Percentiles rank a stretch among this genome's conserved stretches.
These are phyloP conservation scores for Pristis pectinata DNA, from an alignment of 2,797 vertebrate species.

Conservation along the genomic window DNA sequence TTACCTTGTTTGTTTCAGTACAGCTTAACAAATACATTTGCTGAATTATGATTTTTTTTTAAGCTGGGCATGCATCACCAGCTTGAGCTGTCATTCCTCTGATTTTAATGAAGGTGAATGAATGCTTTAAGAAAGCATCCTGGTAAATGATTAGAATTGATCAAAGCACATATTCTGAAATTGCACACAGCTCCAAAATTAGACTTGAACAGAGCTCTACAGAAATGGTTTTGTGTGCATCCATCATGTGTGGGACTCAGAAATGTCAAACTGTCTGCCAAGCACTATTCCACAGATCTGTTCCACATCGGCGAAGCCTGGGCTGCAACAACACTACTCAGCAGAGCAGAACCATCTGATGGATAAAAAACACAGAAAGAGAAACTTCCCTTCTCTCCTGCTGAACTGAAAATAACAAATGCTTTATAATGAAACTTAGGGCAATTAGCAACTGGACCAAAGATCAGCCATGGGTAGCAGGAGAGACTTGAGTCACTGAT, in stretches of 20 bases:
- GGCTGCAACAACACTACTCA: not conserved
- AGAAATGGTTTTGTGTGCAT: slow-evolving; percentile 3
- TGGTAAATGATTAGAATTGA: slow-evolving; percentile 35
- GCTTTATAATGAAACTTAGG: slow-evolving; percentile 1
- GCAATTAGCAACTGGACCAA: not conserved
- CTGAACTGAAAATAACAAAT: not conserved
- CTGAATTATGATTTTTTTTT: not conserved
- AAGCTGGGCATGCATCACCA: not conserved
- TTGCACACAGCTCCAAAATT: slow-evolving; percentile 1
- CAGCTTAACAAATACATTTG: slow-evolving; percentile 10
- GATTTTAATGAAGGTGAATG: slow-evolving; percentile 33
- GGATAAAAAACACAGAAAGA: not conserved
- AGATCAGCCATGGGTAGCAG: not conserved
- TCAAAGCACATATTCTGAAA: slow-evolving; percentile 27
- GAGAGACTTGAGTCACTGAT: not conserved
- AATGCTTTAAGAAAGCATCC: not conserved
- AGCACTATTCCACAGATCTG: slow-evolving; percentile 28
- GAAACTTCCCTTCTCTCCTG: not conserved
- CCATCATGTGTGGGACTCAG: slow-evolving; percentile 11
- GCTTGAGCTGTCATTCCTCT: slow-evolving; percentile 21
- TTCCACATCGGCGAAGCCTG: slow-evolving; percentile 8
- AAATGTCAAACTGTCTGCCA: slow-evolving; percentile 27
- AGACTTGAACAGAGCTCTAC: slow-evolving; percentile 3
- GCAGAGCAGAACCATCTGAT: slow-evolving; percentile 27
- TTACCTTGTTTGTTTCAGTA: not conserved